These are phyloP conservation scores for Tarsius wallacei DNA, from an alignment of 2,797 vertebrate species.

Conservation along the genomic window DNA sequence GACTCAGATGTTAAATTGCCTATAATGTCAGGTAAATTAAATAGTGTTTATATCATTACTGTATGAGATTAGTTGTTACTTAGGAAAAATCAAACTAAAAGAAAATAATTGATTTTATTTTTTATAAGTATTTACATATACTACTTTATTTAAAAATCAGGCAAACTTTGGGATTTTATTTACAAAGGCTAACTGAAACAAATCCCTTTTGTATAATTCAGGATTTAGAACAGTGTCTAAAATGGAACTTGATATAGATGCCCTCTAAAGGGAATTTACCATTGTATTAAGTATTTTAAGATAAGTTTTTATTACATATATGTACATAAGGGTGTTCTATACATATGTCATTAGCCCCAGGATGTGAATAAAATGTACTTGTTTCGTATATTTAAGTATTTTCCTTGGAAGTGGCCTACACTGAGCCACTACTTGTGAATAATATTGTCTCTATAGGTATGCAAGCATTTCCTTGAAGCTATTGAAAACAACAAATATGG, in stretches of 20 bases:
- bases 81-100: slow-evolving; percentile 39
- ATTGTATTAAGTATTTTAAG: slow-evolving; percentile 18
- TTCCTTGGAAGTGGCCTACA: neutral
- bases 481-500: slow-evolving; percentile 99
- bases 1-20: neutral
- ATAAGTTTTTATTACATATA: slow-evolving; percentile 5
- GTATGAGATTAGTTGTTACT: slow-evolving; percentile 26
- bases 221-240: neutral
- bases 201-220: slow-evolving; percentile 34
- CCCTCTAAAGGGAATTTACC: neutral
- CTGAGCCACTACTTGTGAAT: slow-evolving; percentile 53
- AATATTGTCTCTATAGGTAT: slow-evolving; percentile 92
- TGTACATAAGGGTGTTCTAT: neutral
- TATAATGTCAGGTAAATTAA: neutral
- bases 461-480: slow-evolving; percentile 97
- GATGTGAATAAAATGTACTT: slow-evolving; percentile 1
- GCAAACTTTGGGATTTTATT: neutral
- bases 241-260: neutral
- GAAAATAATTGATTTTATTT: slow-evolving; percentile 14
- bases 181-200: slow-evolving; percentile 38
- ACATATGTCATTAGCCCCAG: neutral
- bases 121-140: slow-evolving; percentile 7
- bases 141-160: slow-evolving; percentile 53
- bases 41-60: slow-evolving; percentile 33
- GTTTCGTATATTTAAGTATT: neutral